A percentile compares a stretch with the other conserved stretches of the same genome.
Evolutionary conservation across 1,140 invertebrate genomes (phyloP).

Genomic region (Pseudomyrmex sp.): DNA sequence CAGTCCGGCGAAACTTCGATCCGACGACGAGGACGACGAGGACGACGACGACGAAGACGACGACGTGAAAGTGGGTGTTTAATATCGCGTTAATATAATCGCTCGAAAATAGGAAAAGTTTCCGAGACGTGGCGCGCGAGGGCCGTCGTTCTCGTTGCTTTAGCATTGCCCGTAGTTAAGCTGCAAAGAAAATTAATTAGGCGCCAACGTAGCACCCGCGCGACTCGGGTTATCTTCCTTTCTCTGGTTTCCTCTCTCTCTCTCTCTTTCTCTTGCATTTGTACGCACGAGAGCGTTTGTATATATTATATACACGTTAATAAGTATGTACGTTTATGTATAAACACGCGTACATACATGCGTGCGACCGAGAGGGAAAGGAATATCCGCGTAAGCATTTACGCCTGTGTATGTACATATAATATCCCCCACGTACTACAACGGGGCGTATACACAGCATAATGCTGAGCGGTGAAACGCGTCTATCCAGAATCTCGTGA

Average conservation of each 20-base stretch:
- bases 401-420: slow-evolving; percentile 30
- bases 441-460: slow-evolving; percentile 35
- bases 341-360: neutral
- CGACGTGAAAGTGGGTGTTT: slow-evolving; percentile 52
- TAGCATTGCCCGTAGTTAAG: slow-evolving; percentile 63
- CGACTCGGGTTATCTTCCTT: slow-evolving; percentile 36
- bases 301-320: neutral
- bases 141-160: slow-evolving; percentile 59
- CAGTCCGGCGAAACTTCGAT: slow-evolving; percentile 45
- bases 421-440: slow-evolving; percentile 20
- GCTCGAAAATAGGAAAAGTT: slow-evolving; percentile 68
- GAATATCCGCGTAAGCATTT: slow-evolving; percentile 57
- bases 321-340: neutral
- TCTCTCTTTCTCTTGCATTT: neutral
- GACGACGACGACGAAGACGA: neutral
- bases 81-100: slow-evolving; percentile 65
- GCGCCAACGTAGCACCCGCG: slow-evolving; percentile 33
- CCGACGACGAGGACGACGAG: neutral
- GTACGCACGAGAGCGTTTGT: neutral
- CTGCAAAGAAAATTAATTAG: slow-evolving; percentile 73
- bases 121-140: slow-evolving; percentile 56
- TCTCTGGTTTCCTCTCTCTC: neutral
- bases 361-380: neutral
- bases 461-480: slow-evolving; percentile 65
- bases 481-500: slow-evolving; percentile 73